These are phyloP conservation scores for Eonycteris spelaea DNA, from an alignment of 2,113 vertebrate species.

Conservation along the genomic window DNA sequence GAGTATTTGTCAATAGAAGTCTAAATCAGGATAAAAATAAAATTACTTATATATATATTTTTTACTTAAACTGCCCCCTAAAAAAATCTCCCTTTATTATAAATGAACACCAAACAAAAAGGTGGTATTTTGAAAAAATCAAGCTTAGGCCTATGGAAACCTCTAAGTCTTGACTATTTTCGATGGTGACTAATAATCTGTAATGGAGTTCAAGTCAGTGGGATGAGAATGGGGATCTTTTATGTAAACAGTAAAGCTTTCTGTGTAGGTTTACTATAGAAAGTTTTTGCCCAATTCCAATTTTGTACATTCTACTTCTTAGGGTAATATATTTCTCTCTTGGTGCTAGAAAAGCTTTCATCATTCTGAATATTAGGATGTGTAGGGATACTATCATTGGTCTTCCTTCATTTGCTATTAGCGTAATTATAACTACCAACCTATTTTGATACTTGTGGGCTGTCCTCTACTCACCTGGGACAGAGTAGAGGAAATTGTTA, in stretches of 20 bases:
- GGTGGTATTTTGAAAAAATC: background rate
- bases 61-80: background rate
- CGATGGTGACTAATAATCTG: background rate
- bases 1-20: background rate
- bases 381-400: background rate
- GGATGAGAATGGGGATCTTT: background rate
- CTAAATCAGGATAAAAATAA: slow-evolving; percentile 22
- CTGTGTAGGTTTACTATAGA: background rate
- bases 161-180: slow-evolving; percentile 10
- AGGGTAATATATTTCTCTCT: background rate
- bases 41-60: background rate
- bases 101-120: background rate
- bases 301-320: background rate
- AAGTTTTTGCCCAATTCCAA: background rate
- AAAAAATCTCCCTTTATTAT: background rate
- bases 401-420: background rate
- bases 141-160: background rate
- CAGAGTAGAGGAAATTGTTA: background rate
- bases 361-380: background rate
- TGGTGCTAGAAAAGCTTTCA: background rate
- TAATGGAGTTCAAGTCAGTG: background rate
- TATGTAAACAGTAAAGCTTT: background rate
- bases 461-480: background rate
- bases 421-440: background rate
- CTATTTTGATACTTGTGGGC: background rate